These are phyloP conservation scores for Noctilio leporinus DNA, from an alignment of 2,113 vertebrate genomes.

Conservation along the genomic window DNA sequence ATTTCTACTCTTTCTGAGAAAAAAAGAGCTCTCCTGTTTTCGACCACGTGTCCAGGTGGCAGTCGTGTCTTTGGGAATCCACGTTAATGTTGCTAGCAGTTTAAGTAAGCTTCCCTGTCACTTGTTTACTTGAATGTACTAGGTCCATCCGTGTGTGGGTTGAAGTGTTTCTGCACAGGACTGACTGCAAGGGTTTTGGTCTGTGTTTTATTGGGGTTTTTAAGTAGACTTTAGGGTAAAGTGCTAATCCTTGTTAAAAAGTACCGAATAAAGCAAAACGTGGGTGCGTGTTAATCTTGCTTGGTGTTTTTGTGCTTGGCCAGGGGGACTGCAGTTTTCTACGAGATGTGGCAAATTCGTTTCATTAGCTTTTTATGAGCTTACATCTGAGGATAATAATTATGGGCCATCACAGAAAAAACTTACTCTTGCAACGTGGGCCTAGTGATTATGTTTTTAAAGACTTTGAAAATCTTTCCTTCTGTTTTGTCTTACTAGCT, in stretches of 20 bases:
- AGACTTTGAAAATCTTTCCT: not conserved
- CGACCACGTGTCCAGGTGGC: slow-evolving; percentile 29
- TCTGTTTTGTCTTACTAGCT: not conserved
- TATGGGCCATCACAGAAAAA: not conserved
- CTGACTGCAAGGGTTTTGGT: not conserved
- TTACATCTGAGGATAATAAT: not conserved
- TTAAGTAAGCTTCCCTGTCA: not conserved
- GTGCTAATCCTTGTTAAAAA: not conserved
- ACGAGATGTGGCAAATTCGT: not conserved
- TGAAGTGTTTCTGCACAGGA: not conserved
- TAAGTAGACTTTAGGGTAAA: not conserved
- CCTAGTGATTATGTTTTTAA: not conserved
- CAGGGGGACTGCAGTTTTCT: not conserved
- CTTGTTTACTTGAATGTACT: not conserved
- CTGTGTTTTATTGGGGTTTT: not conserved
- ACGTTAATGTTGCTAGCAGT: not conserved
- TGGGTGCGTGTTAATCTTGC: not conserved
- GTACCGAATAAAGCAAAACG: not conserved
- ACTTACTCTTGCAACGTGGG: slow-evolving; percentile 24
- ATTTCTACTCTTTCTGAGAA: not conserved
- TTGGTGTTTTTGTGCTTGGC: not conserved
- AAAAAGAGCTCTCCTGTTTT: not conserved
- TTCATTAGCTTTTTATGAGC: not conserved
- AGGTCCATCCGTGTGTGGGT: not conserved
- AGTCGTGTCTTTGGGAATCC: not conserved